Evolutionary conservation across 2,888 invertebrate genomes (phyloP).

Genomic region (Chromoteleia sp.): DNA sequence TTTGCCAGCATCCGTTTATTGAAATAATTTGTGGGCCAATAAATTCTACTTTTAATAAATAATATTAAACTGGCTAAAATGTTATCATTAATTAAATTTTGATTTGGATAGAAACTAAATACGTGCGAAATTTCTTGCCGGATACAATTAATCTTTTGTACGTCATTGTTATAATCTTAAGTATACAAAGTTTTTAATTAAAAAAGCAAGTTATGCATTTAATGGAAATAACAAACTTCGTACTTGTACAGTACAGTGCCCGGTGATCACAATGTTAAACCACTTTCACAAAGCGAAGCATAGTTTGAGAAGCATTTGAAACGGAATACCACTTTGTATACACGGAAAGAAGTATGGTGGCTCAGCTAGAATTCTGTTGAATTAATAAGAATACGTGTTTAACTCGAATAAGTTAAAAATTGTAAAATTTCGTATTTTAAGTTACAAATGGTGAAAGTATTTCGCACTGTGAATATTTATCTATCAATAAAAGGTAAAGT

Average conservation of each 20-base stretch:
- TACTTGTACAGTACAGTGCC: conserved; percentile 32
- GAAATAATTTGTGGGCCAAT: too few relatives aligned
- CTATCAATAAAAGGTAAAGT: too few relatives aligned
- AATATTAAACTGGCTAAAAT: too few relatives aligned
- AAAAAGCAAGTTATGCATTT: conserved; percentile 61
- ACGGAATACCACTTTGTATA: conserved; percentile 64
- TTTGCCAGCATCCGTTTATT: too few relatives aligned
- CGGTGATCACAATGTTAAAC: conserved; percentile 63
- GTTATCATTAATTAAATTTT: too few relatives aligned
- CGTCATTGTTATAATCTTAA: conserved; percentile 35
- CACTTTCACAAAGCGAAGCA: conserved; percentile 64
- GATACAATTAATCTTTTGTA: conserved; percentile 41
- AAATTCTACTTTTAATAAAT: too few relatives aligned
- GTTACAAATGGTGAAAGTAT: too few relatives aligned
- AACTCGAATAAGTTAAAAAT: background rate
- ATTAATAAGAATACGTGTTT: too few relatives aligned
- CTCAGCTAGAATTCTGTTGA: too few relatives aligned
- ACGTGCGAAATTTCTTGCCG: background rate
- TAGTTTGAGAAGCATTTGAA: conserved; percentile 68
- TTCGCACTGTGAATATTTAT: too few relatives aligned
- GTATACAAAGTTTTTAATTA: conserved; percentile 50
- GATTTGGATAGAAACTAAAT: conserved; percentile 1
- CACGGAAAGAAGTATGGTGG: too few relatives aligned
- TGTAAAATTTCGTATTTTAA: too few relatives aligned
- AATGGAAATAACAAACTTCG: conserved; percentile 63